phyloP scores from a whole-genome alignment of 2,797 vertebrate genomes.

The Natrix natrix region DNA sequence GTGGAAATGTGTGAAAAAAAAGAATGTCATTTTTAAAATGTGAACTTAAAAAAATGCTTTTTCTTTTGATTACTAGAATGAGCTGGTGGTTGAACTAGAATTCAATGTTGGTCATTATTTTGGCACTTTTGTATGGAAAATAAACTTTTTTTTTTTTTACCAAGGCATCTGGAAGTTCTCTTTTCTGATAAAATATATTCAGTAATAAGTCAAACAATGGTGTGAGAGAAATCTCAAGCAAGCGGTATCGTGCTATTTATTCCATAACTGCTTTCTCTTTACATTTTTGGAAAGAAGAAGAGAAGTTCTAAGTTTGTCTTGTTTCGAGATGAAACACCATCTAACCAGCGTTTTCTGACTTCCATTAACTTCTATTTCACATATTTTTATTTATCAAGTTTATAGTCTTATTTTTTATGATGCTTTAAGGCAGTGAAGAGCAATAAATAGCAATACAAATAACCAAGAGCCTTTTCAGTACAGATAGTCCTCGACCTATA shows the following conservation, averaged over 20 bases:
- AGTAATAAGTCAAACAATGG: too few relatives aligned
- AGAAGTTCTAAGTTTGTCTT: not conserved
- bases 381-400: not conserved
- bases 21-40: constrained; percentile 63
- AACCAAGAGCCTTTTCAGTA: too few relatives aligned
- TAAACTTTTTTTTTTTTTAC: constrained; percentile 74
- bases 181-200: constrained; percentile 41
- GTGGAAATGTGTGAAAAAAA: constrained; percentile 79
- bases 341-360: not conserved
- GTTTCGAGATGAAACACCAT: not conserved
- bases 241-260: not conserved
- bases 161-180: constrained; percentile 63
- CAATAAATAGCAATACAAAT: not conserved
- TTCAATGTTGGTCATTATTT: constrained; percentile 78
- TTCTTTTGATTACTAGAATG: constrained; percentile 76
- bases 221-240: too few relatives aligned
- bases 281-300: not conserved
- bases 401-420: not conserved
- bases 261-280: too few relatives aligned
- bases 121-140: constrained; percentile 85
- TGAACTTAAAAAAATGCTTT: constrained; percentile 76
- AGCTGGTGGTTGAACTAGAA: constrained; percentile 77
- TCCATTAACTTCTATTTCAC: not conserved
- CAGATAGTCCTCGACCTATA: too few relatives aligned
- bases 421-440: not conserved